Evolutionary conservation across 2,113 vertebrate genomes (phyloP).

Genomic region (Vireo altiloquus): DNA sequence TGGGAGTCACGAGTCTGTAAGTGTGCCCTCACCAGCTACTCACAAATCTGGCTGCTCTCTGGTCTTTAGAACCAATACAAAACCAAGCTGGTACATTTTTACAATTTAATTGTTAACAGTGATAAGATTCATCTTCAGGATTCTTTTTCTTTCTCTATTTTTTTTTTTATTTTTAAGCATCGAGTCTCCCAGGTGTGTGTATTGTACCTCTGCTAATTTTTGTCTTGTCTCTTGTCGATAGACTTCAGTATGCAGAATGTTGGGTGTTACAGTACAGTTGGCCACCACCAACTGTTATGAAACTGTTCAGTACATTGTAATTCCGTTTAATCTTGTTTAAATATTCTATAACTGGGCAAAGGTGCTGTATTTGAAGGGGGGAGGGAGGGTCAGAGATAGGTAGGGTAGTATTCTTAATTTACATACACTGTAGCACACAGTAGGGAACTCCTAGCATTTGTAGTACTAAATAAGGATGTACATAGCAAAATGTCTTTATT

Average conservation of each 20-base stretch:
- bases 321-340: constrained; percentile 63
- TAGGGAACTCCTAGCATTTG: constrained; percentile 69
- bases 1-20: not conserved
- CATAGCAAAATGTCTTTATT: constrained; percentile 78
- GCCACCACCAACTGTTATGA: constrained; percentile 58
- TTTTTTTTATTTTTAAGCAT: not conserved
- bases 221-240: constrained; percentile 74
- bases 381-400: constrained; percentile 58
- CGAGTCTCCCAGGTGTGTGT: constrained; percentile 65
- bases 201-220: constrained; percentile 65
- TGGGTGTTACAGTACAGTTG: constrained; percentile 57
- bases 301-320: constrained; percentile 68
- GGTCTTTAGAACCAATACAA: constrained; percentile 8
- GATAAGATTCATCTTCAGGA: constrained; percentile 38
- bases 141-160: not conserved
- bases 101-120: not conserved
- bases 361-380: constrained; percentile 71
- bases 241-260: constrained; percentile 69
- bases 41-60: constrained; percentile 23
- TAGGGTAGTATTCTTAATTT: constrained; percentile 72
- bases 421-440: constrained; percentile 73
- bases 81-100: constrained; percentile 34
- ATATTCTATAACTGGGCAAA: constrained; percentile 60
- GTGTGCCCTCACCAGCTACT: not conserved
- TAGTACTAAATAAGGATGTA: constrained; percentile 73